These are phyloP conservation scores for Platycnemis pennipes DNA, from an alignment of 2,888 invertebrate species.

Conservation along the genomic window DNA sequence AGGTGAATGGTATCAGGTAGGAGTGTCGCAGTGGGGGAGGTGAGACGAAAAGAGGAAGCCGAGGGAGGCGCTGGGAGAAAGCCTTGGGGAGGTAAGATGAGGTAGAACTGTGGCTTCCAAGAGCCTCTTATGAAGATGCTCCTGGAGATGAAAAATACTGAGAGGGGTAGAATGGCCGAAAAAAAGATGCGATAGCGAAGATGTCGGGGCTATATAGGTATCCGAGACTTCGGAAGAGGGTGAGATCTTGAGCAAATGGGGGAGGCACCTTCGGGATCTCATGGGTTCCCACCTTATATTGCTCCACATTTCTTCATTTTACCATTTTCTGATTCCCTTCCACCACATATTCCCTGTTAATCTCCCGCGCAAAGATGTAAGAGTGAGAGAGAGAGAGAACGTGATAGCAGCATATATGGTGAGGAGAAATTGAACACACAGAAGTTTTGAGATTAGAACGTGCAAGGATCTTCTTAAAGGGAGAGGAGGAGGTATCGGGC, in stretches of 20 bases:
- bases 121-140: constrained; percentile 60
- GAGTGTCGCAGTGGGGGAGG: not conserved
- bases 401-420: not conserved
- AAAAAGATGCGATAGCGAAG: not conserved
- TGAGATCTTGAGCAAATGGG: not conserved
- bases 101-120: constrained; percentile 56
- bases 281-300: constrained; percentile 50
- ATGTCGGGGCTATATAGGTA: constrained; percentile 7
- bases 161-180: constrained; percentile 21
- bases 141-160: constrained; percentile 51
- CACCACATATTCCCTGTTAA: not conserved
- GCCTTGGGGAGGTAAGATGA: constrained; percentile 42
- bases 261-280: not conserved
- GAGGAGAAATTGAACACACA: not conserved
- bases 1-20: not conserved
- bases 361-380: constrained; percentile 6
- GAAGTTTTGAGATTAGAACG: constrained; percentile 28
- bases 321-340: not conserved
- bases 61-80: not conserved
- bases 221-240: not conserved
- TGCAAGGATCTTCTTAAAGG: not conserved
- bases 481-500: not conserved
- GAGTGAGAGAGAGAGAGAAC: not conserved
- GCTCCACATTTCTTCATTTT: constrained; percentile 30
- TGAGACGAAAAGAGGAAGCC: not conserved